A percentile compares a stretch with the other conserved stretches of the same genome.
phyloP scores from a whole-genome alignment of 2,797 vertebrate species.

The Enoplosus armatus region DNA sequence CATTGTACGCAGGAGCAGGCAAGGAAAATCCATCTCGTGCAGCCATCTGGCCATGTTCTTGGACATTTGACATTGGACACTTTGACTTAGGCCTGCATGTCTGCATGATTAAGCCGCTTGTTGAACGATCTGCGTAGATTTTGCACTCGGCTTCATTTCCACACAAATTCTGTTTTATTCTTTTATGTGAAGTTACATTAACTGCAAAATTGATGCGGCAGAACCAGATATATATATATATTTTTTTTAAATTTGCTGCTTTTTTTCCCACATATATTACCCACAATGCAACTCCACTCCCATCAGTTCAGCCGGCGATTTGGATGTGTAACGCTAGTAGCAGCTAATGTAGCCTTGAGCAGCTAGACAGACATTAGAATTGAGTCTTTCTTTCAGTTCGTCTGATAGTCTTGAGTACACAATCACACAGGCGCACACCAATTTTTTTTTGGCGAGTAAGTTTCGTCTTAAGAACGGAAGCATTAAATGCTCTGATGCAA shows the following conservation, averaged over 20 bases:
- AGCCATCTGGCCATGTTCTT: not conserved
- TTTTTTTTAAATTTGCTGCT: too few relatives aligned
- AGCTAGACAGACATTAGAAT: not conserved
- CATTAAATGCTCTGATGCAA: conserved; percentile 24
- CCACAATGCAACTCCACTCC: too few relatives aligned
- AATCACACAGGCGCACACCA: not conserved
- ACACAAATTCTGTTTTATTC: too few relatives aligned
- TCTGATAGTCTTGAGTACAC: not conserved
- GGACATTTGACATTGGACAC: not conserved
- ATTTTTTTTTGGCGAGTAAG: not conserved
- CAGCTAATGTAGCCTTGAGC: not conserved
- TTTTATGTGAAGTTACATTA: too few relatives aligned
- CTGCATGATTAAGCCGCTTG: not conserved
- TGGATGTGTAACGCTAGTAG: too few relatives aligned
- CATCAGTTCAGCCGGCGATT: too few relatives aligned
- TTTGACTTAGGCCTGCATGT: not conserved
- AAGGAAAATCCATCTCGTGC: conserved; percentile 23
- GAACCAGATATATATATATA: too few relatives aligned
- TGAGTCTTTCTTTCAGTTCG: not conserved
- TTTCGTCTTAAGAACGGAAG: too few relatives aligned
- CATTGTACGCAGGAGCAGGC: conserved; percentile 1
- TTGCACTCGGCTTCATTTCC: not conserved
- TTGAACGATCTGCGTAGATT: not conserved
- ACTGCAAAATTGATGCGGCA: too few relatives aligned
- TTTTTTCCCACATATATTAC: too few relatives aligned